A percentile compares a stretch with the other conserved stretches of the same genome.
Conservation (phyloP, 2,888 invertebrate genomes). For the Megastigmus dorsalis region DNA sequence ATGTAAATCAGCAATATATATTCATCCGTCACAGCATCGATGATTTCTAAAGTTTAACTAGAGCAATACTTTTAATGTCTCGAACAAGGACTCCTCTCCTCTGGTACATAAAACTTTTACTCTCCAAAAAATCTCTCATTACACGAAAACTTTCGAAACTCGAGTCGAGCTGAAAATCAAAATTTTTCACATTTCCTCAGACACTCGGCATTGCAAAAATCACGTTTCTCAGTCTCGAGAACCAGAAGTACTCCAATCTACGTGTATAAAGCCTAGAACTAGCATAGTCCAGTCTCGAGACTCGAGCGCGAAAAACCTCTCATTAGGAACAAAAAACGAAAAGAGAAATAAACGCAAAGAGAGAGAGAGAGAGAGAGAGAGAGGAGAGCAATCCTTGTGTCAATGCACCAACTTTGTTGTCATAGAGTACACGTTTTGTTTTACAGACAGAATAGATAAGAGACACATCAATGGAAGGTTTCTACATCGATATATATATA, state of each 20-base stretch:
- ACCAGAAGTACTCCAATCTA: no score
- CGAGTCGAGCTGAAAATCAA: no score
- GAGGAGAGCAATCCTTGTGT: slow-evolving; percentile 8
- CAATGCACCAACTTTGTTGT: slow-evolving; percentile 34
- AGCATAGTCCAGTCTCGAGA: no score
- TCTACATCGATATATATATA: slow-evolving; percentile 51
- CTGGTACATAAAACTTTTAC: not conserved
- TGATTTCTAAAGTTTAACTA: slow-evolving; percentile 44
- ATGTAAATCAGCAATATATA: slow-evolving; percentile 32
- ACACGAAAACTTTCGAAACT: no score
- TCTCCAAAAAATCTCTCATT: no score
- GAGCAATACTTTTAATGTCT: slow-evolving; percentile 23
- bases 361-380: no score
- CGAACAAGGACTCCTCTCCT: slow-evolving; percentile 1
- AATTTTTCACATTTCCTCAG: no score
- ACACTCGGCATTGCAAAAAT: no score
- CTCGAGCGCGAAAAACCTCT: no score
- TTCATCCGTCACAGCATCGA: slow-evolving; percentile 30
- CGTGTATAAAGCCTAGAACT: not conserved
- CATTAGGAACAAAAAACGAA: no score
- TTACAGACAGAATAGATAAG: slow-evolving; percentile 41
- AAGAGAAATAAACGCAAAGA: no score
- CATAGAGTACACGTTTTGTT: slow-evolving; percentile 34
- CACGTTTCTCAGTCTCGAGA: no score
- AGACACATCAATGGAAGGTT: slow-evolving; percentile 49